phyloP scores from a whole-genome alignment of 2,797 vertebrate species.

The Rallus crepitans region DNA sequence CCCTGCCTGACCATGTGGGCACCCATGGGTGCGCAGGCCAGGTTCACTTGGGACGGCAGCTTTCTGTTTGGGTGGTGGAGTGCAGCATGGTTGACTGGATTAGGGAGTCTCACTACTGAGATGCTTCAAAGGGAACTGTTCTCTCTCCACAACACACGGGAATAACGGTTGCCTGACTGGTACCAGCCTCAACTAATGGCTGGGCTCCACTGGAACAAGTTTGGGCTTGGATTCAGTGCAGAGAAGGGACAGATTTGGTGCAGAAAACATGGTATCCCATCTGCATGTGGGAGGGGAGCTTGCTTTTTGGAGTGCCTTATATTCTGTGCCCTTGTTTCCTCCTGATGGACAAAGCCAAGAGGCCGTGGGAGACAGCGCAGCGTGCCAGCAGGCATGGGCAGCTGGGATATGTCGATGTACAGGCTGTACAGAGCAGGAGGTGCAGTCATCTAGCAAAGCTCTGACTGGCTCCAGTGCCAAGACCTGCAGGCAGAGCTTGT shows the following conservation, averaged over 20 bases:
- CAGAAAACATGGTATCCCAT: rapidly evolving
- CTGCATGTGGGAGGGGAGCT: background rate
- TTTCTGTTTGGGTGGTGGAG: background rate
- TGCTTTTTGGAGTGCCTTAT: rapidly evolving
- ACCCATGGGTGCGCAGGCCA: background rate
- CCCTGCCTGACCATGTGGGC: background rate
- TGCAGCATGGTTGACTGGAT: rapidly evolving
- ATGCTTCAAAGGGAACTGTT: rapidly evolving
- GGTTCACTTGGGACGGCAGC: rapidly evolving
- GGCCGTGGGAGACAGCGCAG: background rate
- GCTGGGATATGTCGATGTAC: background rate
- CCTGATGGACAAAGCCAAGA: background rate
- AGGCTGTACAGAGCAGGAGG: rapidly evolving
- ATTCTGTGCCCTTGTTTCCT: background rate
- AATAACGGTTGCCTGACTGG: background rate
- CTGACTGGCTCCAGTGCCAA: rapidly evolving
- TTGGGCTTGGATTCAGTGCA: rapidly evolving
- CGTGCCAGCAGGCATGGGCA: rapidly evolving
- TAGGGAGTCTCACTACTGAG: background rate
- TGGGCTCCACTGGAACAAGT: background rate
- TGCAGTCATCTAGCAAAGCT: rapidly evolving
- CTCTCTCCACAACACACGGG: background rate
- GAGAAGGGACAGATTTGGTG: background rate
- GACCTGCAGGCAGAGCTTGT: background rate
- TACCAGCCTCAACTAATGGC: background rate